Percentiles rank a stretch among this genome's conserved stretches.
Conservation (phyloP, 2,888 invertebrate species). For the Nebria salina region DNA sequence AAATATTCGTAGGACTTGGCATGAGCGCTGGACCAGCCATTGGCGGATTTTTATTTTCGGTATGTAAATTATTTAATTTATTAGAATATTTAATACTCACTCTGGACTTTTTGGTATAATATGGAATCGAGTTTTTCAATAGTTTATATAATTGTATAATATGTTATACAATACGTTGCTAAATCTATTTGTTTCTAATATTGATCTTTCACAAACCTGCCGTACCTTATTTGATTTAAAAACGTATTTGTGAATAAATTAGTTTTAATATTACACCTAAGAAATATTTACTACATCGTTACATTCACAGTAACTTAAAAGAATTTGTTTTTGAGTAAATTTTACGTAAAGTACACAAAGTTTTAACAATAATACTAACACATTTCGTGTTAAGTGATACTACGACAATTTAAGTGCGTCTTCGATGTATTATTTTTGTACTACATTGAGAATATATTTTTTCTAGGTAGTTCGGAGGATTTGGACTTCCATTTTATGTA, state of each 20-base stretch:
- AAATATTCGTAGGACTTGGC: constrained; percentile 82
- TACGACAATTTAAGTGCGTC: too few species aligned
- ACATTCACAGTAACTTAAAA: too few species aligned
- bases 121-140: too few species aligned
- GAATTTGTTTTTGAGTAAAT: too few species aligned
- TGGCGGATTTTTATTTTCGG: constrained; percentile 80
- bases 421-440: neutral
- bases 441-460: constrained; percentile 53
- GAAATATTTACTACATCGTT: neutral
- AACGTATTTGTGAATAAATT: neutral
- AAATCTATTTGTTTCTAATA: neutral
- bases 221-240: neutral
- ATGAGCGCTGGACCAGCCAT: constrained; percentile 84
- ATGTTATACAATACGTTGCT: neutral
- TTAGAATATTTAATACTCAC: too few species aligned
- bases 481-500: constrained; percentile 79
- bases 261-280: neutral
- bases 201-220: neutral
- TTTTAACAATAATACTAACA: too few species aligned
- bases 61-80: constrained; percentile 59
- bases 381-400: too few species aligned
- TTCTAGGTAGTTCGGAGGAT: constrained; percentile 81
- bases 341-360: too few species aligned
- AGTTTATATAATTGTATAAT: too few species aligned
- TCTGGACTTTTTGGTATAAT: too few species aligned